phyloP scores from a whole-genome alignment of 2,113 vertebrate species.

The Paedocypris sp. region DNA sequence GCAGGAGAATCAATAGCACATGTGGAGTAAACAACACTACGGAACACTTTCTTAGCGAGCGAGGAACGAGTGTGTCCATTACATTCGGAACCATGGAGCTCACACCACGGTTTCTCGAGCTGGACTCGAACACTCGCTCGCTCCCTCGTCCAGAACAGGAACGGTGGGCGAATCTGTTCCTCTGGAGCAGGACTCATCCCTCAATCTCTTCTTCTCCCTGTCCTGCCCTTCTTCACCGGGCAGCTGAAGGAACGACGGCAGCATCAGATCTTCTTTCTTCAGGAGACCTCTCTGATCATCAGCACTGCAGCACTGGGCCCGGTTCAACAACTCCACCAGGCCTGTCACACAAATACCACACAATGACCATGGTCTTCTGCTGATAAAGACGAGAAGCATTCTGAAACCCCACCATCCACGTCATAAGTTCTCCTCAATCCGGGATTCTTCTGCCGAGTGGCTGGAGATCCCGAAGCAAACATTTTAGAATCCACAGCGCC shows the following conservation, averaged over 20 bases:
- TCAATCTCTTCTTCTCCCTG: background rate
- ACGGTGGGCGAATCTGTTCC: background rate
- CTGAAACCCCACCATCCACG: slow-evolving; percentile 35
- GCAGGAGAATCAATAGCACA: too few species aligned
- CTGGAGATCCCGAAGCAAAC: background rate
- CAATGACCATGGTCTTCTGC: too few species aligned
- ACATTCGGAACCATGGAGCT: slow-evolving; percentile 14
- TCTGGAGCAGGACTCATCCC: background rate
- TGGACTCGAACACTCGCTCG: slow-evolving; percentile 3
- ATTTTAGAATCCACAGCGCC: slow-evolving; percentile 26
- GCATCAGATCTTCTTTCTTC: slow-evolving; percentile 70
- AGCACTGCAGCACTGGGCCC: slow-evolving; percentile 67
- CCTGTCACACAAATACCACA: too few species aligned
- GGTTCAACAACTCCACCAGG: slow-evolving; percentile 71
- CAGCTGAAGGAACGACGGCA: slow-evolving; percentile 75
- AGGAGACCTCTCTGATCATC: slow-evolving; percentile 78
- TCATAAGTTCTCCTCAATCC: slow-evolving; percentile 34
- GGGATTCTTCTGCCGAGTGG: slow-evolving; percentile 32
- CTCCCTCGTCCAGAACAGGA: background rate
- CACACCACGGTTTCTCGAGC: slow-evolving; percentile 37
- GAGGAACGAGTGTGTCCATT: too few species aligned
- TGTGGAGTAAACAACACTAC: too few species aligned
- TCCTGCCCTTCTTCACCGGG: slow-evolving; percentile 33
- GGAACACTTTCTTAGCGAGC: too few species aligned
- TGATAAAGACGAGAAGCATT: too few species aligned